Percentiles rank a stretch among this genome's conserved stretches.
phyloP scores from a whole-genome alignment of 2,797 vertebrate genomes.

The Syndactyla subalaris region DNA sequence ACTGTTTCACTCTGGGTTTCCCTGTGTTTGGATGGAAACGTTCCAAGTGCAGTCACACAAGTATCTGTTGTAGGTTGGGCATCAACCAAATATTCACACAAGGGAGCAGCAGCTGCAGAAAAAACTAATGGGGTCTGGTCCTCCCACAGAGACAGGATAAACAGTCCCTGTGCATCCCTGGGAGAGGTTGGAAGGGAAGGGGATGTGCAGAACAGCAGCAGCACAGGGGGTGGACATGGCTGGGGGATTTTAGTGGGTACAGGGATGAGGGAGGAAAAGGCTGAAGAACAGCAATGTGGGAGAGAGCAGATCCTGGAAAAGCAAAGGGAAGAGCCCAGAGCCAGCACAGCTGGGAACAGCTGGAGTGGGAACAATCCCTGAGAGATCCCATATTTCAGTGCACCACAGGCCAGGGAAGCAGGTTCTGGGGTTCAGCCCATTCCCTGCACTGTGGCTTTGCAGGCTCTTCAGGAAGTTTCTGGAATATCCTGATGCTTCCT shows the following conservation, averaged over 20 bases:
- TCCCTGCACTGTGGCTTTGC: neutral
- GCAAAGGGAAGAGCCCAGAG: neutral
- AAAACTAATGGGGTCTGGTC: neutral
- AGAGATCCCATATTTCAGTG: neutral
- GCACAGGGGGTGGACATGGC: neutral
- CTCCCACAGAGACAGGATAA: neutral
- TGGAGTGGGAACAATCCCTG: neutral
- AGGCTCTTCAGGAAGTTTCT: neutral
- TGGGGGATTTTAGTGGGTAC: neutral
- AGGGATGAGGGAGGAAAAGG: neutral
- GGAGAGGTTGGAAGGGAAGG: neutral
- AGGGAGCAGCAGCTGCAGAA: neutral
- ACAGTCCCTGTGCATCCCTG: neutral
- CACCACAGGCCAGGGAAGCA: neutral
- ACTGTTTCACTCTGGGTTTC: neutral
- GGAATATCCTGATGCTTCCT: neutral
- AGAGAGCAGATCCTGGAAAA: neutral
- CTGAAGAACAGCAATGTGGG: neutral
- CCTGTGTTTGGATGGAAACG: neutral
- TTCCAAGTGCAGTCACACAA: neutral
- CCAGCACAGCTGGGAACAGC: neutral
- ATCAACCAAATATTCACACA: neutral
- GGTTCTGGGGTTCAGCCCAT: neutral
- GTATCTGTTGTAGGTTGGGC: neutral
- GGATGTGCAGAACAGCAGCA: neutral